A percentile compares a stretch with the other conserved stretches of the same genome.
Evolutionary conservation across 1,140 invertebrate genomes (phyloP).

Genomic region (Megalonaias nervosa): DNA sequence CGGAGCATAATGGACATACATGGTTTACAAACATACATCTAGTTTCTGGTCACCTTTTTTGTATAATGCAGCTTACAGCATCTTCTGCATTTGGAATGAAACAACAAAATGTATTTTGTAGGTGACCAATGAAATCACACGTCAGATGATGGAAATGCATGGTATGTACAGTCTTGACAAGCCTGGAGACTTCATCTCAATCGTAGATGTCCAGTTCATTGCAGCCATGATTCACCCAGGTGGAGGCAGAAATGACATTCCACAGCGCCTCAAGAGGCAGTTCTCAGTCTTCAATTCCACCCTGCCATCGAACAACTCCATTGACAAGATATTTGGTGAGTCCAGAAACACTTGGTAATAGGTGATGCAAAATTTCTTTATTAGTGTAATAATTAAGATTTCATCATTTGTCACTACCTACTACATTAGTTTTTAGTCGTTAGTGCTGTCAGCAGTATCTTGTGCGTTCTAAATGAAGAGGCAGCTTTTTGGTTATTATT

Average conservation of each 20-base stretch:
- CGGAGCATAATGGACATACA: too few relatives aligned
- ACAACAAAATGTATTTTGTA: conserved; percentile 16
- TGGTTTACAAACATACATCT: too few relatives aligned
- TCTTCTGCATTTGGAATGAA: too few relatives aligned
- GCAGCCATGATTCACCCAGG: conserved; percentile 96
- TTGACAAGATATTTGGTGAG: conserved; percentile 89
- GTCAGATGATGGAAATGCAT: conserved; percentile 97
- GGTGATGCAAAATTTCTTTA: too few relatives aligned
- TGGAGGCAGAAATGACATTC: conserved; percentile 96
- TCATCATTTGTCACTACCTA: too few relatives aligned
- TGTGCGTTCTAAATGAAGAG: too few relatives aligned
- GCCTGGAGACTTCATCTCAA: conserved; percentile 93
- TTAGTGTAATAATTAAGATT: too few relatives aligned
- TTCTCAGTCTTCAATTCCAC: conserved; percentile 97
- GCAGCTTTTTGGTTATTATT: too few relatives aligned
- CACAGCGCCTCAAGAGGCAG: conserved; percentile 93
- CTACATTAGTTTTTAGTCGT: too few relatives aligned
- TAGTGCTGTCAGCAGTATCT: too few relatives aligned
- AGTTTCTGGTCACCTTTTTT: too few relatives aligned
- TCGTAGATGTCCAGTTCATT: conserved; percentile 88
- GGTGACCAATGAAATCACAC: conserved; percentile 93
- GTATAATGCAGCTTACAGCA: too few relatives aligned
- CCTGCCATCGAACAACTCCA: conserved; percentile 86
- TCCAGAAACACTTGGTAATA: background rate
- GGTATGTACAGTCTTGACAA: conserved; percentile 98